Evolutionary conservation across 2,113 vertebrate species (phyloP), one percentile per base, ranked within the genome.

Genomic region (Amazona vittata): DNA sequence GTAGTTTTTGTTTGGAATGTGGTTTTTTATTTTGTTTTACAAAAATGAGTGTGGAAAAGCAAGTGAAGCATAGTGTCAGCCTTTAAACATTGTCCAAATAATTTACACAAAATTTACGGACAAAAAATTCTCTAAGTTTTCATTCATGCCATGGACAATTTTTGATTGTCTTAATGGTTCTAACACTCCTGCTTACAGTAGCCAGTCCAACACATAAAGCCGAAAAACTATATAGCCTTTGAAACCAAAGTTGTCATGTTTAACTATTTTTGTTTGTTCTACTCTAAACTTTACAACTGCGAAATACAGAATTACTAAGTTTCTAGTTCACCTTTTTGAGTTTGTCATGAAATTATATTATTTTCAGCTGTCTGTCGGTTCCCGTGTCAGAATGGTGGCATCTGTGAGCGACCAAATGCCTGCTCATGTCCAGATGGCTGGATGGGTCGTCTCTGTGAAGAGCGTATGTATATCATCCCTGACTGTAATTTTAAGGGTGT

Each of bases 371-470:
- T 99, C 76, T 99, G 99, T 83, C 98, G 99, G 96, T 98, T 99
- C 92, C 99, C 98, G 0, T 99, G 99, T 97, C 99, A 99, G 97
- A 99, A 99, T 9, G 99, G 99, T 57, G 99, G 99, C 5, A 12
- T 98, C 94, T 99, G 99, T 80, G 99, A 99, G 95, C 98, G 99
- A 76, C 99, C 99, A 24, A 99, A 99, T 77, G 98, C 97, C 33
- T 99, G 99, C 83, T 98, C 99, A 3, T 99, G 99, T 79, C 98
- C 98, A 0, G 98, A 99, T 3, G 99, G 99, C 67, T 99, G 99
- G 99, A 99, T 99, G 99, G 99, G 99, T 21, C 98, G 98, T 39
- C 98, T 99, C 24, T 99, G 99, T 91, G 99, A 99, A 94, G 99
- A 99, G 84, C 99, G 99, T 99, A 96, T 84, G 99, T 99, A 91